Base-by-base conservation (phyloP, 1,140 invertebrate species). In the Sitophilus oryzae region DNA sequence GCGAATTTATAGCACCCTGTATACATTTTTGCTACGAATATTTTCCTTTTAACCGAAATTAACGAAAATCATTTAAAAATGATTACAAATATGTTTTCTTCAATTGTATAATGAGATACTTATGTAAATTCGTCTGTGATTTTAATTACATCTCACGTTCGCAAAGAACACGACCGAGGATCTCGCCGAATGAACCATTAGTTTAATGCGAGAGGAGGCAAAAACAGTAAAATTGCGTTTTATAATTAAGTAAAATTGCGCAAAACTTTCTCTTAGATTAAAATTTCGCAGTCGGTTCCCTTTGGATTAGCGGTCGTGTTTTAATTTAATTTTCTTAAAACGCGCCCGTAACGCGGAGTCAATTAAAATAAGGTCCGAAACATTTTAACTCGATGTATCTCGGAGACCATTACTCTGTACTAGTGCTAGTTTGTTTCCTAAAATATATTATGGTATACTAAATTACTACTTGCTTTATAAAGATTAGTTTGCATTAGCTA, bases 311-410 rank as follows among this genome's bases (percentile, higher is more conserved):
- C 14, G 36, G 36, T 16, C 18, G 36, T 38, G 18, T 38, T 38
- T 38, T 38, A 38, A 38, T 38, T 38, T 38, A 38, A 38, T 38
- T 38, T 38, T 38, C 36, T 38, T 38, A 38, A 38, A 38, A 38
- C 36, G 18, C 36, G 36, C 14, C 36, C 14, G 14, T 4, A 38
- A 4, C 6, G 14, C 18, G 14, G 18, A 38, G 36, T 38, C 18
- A 38, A 38, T 38, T 38, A 16, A 16, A n/a, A 16, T 38, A 38
- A 2, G n/a, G n/a, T 38, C 18, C 14, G 1, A n/a, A 38, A n/a
- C 25, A 38, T n/a, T 3, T 38, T 38, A 16, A 14, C 18, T 14
- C n/a, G n/a, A 14, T 38, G 18, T 14, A 38, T 38, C 14, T 16
- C 14, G 14, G 10, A n/a, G 14, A 38, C 14, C 36, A 6, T 5